Conservation (phyloP, 1,140 invertebrate species). For the Harpegnathos saltator region DNA sequence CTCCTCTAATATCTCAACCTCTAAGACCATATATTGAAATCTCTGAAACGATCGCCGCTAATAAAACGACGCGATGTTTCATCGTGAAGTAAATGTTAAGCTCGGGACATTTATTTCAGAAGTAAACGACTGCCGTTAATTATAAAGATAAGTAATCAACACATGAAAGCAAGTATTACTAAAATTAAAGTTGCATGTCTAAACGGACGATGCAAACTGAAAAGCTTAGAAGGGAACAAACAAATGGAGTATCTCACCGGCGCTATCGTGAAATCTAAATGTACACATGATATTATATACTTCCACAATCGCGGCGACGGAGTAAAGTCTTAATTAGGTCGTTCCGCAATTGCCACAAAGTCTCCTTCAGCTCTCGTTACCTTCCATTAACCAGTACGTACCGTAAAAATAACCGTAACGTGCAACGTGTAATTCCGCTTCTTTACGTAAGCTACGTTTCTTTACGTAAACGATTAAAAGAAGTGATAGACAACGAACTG, state of each 20-base stretch:
- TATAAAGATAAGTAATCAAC: neutral
- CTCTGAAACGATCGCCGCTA: no score
- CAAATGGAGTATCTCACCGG: neutral
- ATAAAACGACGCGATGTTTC: neutral
- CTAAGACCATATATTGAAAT: neutral
- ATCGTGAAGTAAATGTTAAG: neutral
- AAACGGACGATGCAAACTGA: neutral
- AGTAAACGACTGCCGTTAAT: neutral
- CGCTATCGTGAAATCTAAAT: neutral
- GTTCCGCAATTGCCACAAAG: slow-evolving; percentile 13
- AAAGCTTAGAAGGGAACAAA: neutral
- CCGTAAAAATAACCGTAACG: neutral
- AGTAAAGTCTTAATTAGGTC: slow-evolving; percentile 40
- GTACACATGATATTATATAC: neutral
- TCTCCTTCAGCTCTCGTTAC: slow-evolving; percentile 27
- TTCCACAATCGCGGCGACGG: neutral
- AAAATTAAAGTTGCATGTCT: neutral
- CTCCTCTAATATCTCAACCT: neutral
- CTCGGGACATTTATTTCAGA: neutral
- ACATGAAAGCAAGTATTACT: no score
- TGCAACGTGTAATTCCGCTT: neutral
- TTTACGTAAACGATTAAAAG: neutral
- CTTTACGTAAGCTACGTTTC: neutral
- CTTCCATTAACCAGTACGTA: slow-evolving; percentile 9
- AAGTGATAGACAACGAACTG: neutral